phyloP scores from a whole-genome alignment of 1,140 invertebrate species.

The Eurosta solidaginis region DNA sequence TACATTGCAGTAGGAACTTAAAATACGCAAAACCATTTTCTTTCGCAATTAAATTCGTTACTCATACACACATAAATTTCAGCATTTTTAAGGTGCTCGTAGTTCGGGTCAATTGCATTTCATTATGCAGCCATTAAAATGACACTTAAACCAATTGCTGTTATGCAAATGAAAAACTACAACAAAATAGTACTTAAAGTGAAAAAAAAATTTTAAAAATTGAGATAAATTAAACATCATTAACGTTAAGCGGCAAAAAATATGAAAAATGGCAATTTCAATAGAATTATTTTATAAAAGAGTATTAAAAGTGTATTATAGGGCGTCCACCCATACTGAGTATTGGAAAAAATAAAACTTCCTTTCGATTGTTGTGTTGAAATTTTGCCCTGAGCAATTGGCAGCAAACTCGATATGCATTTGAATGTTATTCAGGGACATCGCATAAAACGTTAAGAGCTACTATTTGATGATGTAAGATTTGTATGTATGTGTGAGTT shows the following conservation, averaged over 20 bases:
- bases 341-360: too few relatives aligned
- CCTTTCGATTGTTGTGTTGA: too few relatives aligned
- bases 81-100: not conserved
- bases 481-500: too few relatives aligned
- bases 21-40: not conserved
- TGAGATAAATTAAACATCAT: not conserved
- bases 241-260: conserved; percentile 11
- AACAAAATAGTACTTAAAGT: not conserved
- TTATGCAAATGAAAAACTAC: not conserved
- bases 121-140: not conserved
- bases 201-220: not conserved
- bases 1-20: not conserved
- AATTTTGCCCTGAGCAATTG: too few relatives aligned
- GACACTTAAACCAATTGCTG: not conserved
- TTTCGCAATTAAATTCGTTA: not conserved
- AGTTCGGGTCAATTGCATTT: conserved; percentile 20
- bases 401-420: too few relatives aligned
- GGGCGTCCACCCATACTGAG: too few relatives aligned
- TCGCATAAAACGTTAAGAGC: too few relatives aligned
- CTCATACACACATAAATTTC: not conserved
- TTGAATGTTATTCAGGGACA: too few relatives aligned
- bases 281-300: not conserved
- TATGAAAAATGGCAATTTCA: not conserved
- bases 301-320: too few relatives aligned
- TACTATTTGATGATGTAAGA: too few relatives aligned